These are phyloP conservation scores for Nothocercus nigrocapillus DNA, from an alignment of 2,113 vertebrate genomes.

Conservation along the genomic window DNA sequence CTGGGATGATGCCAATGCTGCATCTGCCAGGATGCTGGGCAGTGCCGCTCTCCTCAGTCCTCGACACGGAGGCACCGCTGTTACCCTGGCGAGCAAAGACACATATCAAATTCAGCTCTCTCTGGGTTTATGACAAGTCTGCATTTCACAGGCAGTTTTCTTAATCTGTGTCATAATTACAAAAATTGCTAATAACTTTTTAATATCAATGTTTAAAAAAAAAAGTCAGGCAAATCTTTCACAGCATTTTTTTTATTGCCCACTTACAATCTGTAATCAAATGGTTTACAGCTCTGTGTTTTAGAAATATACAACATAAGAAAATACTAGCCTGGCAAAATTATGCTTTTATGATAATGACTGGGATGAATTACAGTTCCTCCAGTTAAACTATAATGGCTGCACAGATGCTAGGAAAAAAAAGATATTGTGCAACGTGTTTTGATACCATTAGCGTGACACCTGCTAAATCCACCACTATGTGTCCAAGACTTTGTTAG, in stretches of 20 bases:
- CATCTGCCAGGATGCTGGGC: neutral
- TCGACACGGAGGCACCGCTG: neutral
- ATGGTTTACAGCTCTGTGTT: constrained; percentile 53
- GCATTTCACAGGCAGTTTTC: neutral
- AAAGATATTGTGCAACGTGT: neutral
- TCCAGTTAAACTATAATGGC: constrained; percentile 9
- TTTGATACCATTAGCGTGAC: neutral
- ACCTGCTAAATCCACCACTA: neutral
- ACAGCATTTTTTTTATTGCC: constrained; percentile 45
- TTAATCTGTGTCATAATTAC: constrained; percentile 28
- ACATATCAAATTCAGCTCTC: neutral
- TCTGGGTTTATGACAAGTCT: neutral
- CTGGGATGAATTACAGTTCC: constrained; percentile 48
- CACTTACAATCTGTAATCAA: constrained; percentile 51
- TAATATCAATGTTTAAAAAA: constrained; percentile 28
- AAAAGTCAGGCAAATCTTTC: neutral
- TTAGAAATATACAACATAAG: constrained; percentile 43
- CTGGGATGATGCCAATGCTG: neutral
- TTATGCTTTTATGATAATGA: constrained; percentile 59
- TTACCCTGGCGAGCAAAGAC: neutral
- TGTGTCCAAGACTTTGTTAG: neutral
- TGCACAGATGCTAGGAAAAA: constrained; percentile 49
- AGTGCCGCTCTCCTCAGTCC: neutral
- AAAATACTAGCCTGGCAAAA: constrained; percentile 52
- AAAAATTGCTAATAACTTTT: constrained; percentile 52